Conservation (phyloP, 2,797 vertebrate genomes). For the Rallus crepitans region DNA sequence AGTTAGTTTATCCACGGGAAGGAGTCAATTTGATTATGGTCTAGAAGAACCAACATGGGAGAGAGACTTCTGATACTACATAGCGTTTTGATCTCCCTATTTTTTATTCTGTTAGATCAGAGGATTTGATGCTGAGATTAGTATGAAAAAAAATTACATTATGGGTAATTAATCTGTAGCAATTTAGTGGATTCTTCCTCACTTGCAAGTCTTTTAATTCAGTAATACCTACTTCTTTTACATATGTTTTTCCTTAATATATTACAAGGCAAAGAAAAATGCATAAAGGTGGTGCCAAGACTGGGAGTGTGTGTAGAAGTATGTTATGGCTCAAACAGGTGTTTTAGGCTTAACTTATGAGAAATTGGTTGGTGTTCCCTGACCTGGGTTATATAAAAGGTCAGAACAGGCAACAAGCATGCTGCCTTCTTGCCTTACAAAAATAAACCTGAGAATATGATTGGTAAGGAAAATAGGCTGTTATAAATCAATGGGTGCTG, state of each 20-base stretch:
- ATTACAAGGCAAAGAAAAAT: neutral
- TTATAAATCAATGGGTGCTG: neutral
- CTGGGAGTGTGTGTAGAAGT: neutral
- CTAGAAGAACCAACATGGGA: neutral
- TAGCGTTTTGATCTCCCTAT: neutral
- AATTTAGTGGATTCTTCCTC: neutral
- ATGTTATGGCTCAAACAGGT: neutral
- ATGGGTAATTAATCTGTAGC: neutral
- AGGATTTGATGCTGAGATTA: neutral
- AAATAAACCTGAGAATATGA: neutral
- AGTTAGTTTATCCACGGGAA: neutral
- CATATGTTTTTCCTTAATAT: neutral
- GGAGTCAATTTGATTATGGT: neutral
- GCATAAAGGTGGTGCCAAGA: neutral
- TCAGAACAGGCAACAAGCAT: neutral
- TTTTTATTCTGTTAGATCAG: slow-evolving; percentile 38
- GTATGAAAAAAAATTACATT: neutral
- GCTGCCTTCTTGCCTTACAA: neutral
- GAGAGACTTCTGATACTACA: neutral
- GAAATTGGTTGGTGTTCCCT: neutral
- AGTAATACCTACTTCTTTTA: neutral
- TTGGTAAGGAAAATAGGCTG: neutral
- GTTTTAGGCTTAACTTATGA: neutral
- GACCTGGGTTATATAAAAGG: neutral
- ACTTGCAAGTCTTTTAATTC: neutral